Percentiles rank a stretch among this genome's conserved stretches.
Evolutionary conservation across 2,113 vertebrate genomes (phyloP).

Genomic region (Rana temporaria): DNA sequence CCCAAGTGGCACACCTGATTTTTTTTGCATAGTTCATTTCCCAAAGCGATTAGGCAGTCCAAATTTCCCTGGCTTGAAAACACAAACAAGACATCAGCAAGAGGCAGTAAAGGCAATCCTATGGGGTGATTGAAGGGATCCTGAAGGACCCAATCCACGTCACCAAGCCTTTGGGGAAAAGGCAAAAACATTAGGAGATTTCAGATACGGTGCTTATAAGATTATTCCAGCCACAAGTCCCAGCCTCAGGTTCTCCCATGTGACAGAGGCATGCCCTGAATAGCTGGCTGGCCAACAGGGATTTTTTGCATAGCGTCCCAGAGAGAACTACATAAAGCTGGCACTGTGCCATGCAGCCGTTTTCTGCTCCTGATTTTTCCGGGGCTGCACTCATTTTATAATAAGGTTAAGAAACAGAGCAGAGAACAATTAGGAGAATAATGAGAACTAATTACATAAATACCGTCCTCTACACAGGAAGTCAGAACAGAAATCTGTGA

Average conservation of each 20-base stretch:
- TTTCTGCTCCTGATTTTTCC: slow-evolving; percentile 67
- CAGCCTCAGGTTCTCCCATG: background rate
- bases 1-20: slow-evolving; percentile 54
- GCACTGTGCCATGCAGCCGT: slow-evolving; percentile 64
- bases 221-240: slow-evolving; percentile 2
- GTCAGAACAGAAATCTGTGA: slow-evolving; percentile 43
- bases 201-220: slow-evolving; percentile 22
- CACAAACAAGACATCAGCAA: slow-evolving; percentile 61
- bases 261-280: background rate
- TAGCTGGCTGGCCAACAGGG: background rate
- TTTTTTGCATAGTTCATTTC: slow-evolving; percentile 54
- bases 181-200: slow-evolving; percentile 64
- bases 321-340: slow-evolving; percentile 29
- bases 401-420: slow-evolving; percentile 77
- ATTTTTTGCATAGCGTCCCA: slow-evolving; percentile 2
- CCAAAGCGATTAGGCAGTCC: slow-evolving; percentile 46
- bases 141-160: slow-evolving; percentile 53
- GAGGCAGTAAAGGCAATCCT: slow-evolving; percentile 52
- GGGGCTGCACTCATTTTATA: slow-evolving; percentile 77
- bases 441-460: slow-evolving; percentile 83
- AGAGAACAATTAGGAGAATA: slow-evolving; percentile 83
- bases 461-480: slow-evolving; percentile 72
- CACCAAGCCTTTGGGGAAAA: slow-evolving; percentile 45
- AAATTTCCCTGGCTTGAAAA: slow-evolving; percentile 56
- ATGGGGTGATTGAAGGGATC: background rate